Evolutionary conservation across 2,797 vertebrate species (phyloP).

Genomic region (Eulemur mongoz): DNA sequence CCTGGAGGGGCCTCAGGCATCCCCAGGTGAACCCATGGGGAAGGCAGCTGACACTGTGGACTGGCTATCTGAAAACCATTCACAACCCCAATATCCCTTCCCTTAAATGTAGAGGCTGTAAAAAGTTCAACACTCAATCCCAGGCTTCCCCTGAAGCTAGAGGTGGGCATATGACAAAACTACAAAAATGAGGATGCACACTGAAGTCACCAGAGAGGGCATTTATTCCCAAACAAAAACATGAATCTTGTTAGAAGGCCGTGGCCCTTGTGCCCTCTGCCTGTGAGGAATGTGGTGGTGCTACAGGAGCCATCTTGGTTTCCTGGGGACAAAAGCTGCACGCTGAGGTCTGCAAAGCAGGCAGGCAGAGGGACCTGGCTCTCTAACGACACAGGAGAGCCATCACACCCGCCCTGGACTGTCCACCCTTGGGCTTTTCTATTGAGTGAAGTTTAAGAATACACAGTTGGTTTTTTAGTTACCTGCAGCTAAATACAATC

Average conservation of each 20-base stretch:
- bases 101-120: background rate
- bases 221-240: background rate
- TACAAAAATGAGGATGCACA: background rate
- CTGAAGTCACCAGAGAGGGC: background rate
- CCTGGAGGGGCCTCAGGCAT: background rate
- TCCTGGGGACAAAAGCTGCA: background rate
- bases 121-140: background rate
- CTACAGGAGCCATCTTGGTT: background rate
- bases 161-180: background rate
- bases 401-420: background rate
- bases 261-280: background rate
- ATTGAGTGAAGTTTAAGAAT: background rate
- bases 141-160: background rate
- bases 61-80: background rate
- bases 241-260: background rate
- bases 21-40: rapidly evolving
- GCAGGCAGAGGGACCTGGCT: background rate
- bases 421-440: background rate
- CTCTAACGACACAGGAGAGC: background rate
- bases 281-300: background rate
- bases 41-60: too few relatives aligned
- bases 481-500: background rate
- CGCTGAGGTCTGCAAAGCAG: background rate
- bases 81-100: background rate
- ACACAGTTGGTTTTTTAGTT: background rate